Conservation (phyloP, 2,797 vertebrate genomes). For the Centropyge bicolor region DNA sequence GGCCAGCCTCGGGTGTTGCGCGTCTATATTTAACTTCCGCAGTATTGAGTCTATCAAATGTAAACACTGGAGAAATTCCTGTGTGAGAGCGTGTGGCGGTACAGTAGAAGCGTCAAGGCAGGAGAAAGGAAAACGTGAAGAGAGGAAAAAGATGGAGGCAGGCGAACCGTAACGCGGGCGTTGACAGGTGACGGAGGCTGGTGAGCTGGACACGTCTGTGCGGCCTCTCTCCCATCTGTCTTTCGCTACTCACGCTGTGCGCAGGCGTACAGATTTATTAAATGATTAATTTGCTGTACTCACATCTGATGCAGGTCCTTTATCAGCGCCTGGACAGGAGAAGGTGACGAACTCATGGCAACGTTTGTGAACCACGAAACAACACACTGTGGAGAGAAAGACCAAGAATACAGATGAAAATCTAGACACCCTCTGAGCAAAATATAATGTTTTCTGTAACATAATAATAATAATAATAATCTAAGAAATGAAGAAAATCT, state of each 20-base stretch:
- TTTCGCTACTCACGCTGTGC: background rate
- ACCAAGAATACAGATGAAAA: background rate
- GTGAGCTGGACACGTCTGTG: conserved; percentile 1
- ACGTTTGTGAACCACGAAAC: conserved; percentile 97
- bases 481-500: background rate
- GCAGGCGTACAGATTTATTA: background rate
- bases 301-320: conserved; percentile 95
- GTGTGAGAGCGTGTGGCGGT: background rate
- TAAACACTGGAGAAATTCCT: background rate
- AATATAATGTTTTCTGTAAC: background rate
- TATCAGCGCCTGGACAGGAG: conserved; percentile 95
- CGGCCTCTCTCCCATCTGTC: background rate
- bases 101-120: conserved; percentile 1
- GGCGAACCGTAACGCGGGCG: conserved; percentile 16
- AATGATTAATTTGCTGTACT: conserved; percentile 79
- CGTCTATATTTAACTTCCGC: background rate
- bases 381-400: conserved; percentile 89
- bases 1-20: background rate
- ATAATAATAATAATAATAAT: no score
- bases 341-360: conserved; percentile 99
- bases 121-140: conserved; percentile 12
- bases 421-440: background rate
- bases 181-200: conserved; percentile 18
- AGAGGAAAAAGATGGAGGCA: conserved; percentile 36
- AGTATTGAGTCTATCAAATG: background rate